A percentile compares a stretch with the other conserved stretches of the same genome.
Evolutionary conservation across 1,140 invertebrate species (phyloP).

Genomic region (Caerostris darwini): DNA sequence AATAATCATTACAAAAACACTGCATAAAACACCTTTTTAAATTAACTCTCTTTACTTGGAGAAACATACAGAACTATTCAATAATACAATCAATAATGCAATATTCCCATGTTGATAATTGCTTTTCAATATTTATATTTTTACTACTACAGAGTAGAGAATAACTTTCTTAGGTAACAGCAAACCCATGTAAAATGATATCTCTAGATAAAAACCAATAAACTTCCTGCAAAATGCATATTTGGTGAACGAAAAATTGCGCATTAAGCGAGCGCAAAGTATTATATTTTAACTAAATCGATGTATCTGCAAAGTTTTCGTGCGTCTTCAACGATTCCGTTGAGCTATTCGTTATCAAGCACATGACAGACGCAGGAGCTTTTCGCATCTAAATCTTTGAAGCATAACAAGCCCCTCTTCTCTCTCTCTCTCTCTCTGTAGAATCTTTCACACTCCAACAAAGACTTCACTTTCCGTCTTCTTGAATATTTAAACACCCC

Average conservation of each 20-base stretch:
- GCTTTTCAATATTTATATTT: too few relatives aligned
- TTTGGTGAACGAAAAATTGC: background rate
- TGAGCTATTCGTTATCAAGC: conserved; percentile 20
- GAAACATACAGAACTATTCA: too few relatives aligned
- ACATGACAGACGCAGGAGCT: background rate
- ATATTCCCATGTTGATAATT: too few relatives aligned
- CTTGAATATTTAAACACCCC: conserved; percentile 64
- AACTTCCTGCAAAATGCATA: background rate
- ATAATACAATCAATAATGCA: too few relatives aligned
- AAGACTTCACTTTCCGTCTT: background rate
- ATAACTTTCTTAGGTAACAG: background rate
- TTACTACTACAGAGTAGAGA: background rate
- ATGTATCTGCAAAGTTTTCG: background rate
- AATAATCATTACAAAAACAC: too few relatives aligned
- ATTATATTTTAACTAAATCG: background rate
- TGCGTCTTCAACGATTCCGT: background rate
- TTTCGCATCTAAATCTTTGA: background rate
- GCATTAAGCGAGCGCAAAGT: background rate
- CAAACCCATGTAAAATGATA: background rate
- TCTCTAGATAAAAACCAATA: background rate
- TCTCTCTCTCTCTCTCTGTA: background rate
- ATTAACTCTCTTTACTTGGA: too few relatives aligned
- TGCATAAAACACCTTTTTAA: too few relatives aligned
- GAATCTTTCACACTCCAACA: conserved; percentile 8
- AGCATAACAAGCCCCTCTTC: background rate